phyloP scores from a whole-genome alignment of 1,140 invertebrate species.

The Hormaphis cornu region DNA sequence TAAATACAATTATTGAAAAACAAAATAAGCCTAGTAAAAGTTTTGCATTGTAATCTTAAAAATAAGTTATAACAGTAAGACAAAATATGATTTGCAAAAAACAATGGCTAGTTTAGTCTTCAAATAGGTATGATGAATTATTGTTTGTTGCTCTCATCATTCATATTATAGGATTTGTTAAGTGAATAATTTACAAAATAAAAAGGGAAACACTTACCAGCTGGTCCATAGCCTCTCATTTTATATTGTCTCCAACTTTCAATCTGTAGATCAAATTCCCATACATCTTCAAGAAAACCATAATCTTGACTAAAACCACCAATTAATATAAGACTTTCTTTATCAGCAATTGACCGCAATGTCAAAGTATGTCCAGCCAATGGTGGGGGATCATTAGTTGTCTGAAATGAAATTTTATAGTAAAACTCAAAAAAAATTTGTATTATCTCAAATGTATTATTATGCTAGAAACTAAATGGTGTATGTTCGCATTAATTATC shows the following conservation, averaged over 20 bases:
- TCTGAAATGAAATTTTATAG: constrained; percentile 27
- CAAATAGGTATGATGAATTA: too few species aligned
- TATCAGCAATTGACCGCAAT: constrained; percentile 58
- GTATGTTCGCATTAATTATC: too few species aligned
- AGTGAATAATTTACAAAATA: not conserved
- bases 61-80: too few species aligned
- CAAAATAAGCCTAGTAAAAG: too few species aligned
- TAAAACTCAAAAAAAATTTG: not conserved
- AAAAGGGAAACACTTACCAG: constrained; percentile 44
- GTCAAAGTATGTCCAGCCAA: constrained; percentile 84
- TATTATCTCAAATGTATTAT: too few species aligned
- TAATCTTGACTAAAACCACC: constrained; percentile 76
- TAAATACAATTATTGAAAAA: too few species aligned
- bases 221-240: constrained; percentile 61
- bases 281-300: constrained; percentile 66
- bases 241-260: constrained; percentile 59
- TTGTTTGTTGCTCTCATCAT: not conserved
- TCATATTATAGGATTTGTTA: not conserved
- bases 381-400: constrained; percentile 48
- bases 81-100: too few species aligned
- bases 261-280: constrained; percentile 69
- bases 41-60: too few species aligned
- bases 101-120: too few species aligned
- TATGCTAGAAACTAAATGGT: too few species aligned
- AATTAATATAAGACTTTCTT: constrained; percentile 70